Conservation (phyloP, 2,888 invertebrate genomes). For the Cataglyphis livida region DNA sequence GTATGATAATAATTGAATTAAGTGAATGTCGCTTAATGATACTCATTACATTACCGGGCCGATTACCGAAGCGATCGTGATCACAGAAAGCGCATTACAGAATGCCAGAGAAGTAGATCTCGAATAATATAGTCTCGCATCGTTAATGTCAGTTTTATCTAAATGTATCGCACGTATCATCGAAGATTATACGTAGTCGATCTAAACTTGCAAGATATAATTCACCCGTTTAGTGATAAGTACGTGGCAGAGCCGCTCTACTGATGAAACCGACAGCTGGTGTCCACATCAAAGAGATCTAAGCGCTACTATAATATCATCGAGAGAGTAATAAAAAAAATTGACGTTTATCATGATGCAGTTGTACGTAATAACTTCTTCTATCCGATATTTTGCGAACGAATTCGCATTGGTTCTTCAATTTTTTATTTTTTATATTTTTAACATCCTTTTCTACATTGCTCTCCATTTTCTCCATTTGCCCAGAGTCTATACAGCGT, state of each 20-base stretch:
- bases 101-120: constrained; percentile 28
- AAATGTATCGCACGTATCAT: constrained; percentile 44
- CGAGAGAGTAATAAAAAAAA: background rate
- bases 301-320: constrained; percentile 25
- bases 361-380: background rate
- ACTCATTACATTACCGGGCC: constrained; percentile 69
- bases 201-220: constrained; percentile 39
- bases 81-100: constrained; percentile 50
- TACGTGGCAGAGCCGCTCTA: constrained; percentile 12
- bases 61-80: constrained; percentile 68
- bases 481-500: background rate
- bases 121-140: constrained; percentile 38
- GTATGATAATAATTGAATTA: constrained; percentile 75
- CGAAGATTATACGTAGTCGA: constrained; percentile 23
- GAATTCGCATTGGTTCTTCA: background rate
- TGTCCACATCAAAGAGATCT: background rate
- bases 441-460: background rate
- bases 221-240: constrained; percentile 35
- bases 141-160: constrained; percentile 48
- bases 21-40: constrained; percentile 74
- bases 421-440: background rate
- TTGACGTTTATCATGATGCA: constrained; percentile 3
- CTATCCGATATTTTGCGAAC: background rate
- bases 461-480: background rate
- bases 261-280: constrained; percentile 5